Evolutionary conservation across 1,140 invertebrate genomes (phyloP).

Genomic region (Drosophila melanica): DNA sequence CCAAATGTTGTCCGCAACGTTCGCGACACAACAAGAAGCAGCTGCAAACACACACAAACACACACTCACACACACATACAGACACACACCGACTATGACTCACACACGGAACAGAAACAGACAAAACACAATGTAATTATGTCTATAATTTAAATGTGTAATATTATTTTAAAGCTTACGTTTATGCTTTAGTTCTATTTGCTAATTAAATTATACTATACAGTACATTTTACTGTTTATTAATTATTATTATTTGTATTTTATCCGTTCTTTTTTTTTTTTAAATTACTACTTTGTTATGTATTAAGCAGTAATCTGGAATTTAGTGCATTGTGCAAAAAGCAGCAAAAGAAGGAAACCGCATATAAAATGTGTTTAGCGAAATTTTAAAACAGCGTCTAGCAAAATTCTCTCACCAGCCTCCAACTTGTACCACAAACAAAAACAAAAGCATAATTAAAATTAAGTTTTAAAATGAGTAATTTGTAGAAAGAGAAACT

Average conservation of each 20-base stretch:
- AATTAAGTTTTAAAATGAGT: slow-evolving; percentile 49
- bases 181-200: slow-evolving; percentile 70
- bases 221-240: slow-evolving; percentile 38
- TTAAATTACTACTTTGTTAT: slow-evolving; percentile 31
- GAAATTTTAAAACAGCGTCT: slow-evolving; percentile 29
- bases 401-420: slow-evolving; percentile 28
- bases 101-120: slow-evolving; percentile 10
- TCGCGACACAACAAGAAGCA: slow-evolving; percentile 14
- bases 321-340: slow-evolving; percentile 33
- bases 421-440: background rate
- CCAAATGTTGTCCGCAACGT: slow-evolving; percentile 21
- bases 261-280: slow-evolving; percentile 26
- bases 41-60: slow-evolving; percentile 9
- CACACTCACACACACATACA: slow-evolving; percentile 12
- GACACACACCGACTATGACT: slow-evolving; percentile 3
- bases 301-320: slow-evolving; percentile 30
- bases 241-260: slow-evolving; percentile 33
- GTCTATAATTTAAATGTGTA: slow-evolving; percentile 78
- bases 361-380: slow-evolving; percentile 26
- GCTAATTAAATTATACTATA: slow-evolving; percentile 64
- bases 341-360: slow-evolving; percentile 2
- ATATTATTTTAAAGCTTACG: slow-evolving; percentile 76
- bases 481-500: slow-evolving; percentile 21
- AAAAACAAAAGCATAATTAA: slow-evolving; percentile 25
- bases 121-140: slow-evolving; percentile 74